Conservation (phyloP, 2,888 invertebrate genomes). For the Macaria notata region DNA sequence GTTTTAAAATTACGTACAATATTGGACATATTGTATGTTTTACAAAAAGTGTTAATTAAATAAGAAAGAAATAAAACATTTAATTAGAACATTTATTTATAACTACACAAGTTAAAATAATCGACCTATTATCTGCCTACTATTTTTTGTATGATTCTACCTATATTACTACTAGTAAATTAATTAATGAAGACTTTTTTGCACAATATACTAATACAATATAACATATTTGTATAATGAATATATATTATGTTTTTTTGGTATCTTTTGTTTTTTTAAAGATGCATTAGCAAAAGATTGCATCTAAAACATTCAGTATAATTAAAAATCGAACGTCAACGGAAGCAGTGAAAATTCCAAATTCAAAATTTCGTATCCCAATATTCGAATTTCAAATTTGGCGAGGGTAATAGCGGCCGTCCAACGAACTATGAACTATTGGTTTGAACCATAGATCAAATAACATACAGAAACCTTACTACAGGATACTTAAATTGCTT, state of each 20-base stretch:
- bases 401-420: conserved; percentile 41
- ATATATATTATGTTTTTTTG: too few species aligned
- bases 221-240: too few species aligned
- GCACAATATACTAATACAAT: too few species aligned
- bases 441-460: conserved; percentile 1
- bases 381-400: conserved; percentile 58
- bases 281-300: not conserved
- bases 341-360: conserved; percentile 15
- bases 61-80: not conserved
- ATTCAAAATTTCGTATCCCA: conserved; percentile 16
- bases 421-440: conserved; percentile 48
- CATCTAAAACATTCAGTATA: not conserved
- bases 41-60: not conserved
- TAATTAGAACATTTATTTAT: too few species aligned
- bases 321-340: conserved; percentile 12
- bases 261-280: too few species aligned
- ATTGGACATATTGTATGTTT: not conserved
- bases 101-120: too few species aligned
- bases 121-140: too few species aligned
- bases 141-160: too few species aligned
- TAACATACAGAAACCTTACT: too few species aligned
- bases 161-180: too few species aligned
- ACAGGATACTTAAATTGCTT: too few species aligned
- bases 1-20: not conserved
- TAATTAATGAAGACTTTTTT: too few species aligned